Evolutionary conservation across 23 tunicate genomes (phyloP), one percentile per base, ranked within the genome.

Genomic region (Styela clava): DNA sequence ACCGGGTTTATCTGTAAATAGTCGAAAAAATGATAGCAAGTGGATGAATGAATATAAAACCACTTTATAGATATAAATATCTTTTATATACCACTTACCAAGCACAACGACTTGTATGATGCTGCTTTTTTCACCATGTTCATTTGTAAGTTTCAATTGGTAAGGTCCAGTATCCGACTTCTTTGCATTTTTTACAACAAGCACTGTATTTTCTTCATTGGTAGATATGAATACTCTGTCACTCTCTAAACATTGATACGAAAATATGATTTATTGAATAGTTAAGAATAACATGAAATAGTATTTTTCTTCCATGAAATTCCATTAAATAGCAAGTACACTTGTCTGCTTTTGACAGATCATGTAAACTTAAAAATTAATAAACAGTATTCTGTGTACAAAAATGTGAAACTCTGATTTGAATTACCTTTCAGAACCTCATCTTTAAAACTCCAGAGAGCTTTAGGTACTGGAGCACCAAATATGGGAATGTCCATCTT

Each of bases 1-100:
- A 31, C 91, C 91, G 2, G 91, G 91, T 33, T 69, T 74, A 83
- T 87, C 91, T 65, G 36, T 3, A 74, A 27, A 22, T 16, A 31
- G 29, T 18, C 7, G 18, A 16, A 24, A 24, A 65, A 7, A 27
- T 9, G 16, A 27, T 5, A 18, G 63, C 63, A 56, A 18, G 20
- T 18, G 18, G 63, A 20, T 18, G 18, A 20, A 20, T 56, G 20
- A 56, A n/a, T n/a, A n/a, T n/a, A n/a, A n/a, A n/a, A n/a, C n/a
- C n/a, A n/a, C n/a, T n/a, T n/a, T n/a, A n/a, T n/a, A n/a, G n/a
- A n/a, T n/a, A n/a, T n/a, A n/a, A n/a, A n/a, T n/a, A n/a, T n/a
- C n/a, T n/a, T n/a, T n/a, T n/a, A n/a, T n/a, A 0, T 16, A 24
- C 5, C 1, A 1, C 81, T 44, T 76, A 76, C 81, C 81, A 0